These are phyloP conservation scores for Nixonia krombeini DNA, from an alignment of 1,140 invertebrate genomes.

Conservation along the genomic window DNA sequence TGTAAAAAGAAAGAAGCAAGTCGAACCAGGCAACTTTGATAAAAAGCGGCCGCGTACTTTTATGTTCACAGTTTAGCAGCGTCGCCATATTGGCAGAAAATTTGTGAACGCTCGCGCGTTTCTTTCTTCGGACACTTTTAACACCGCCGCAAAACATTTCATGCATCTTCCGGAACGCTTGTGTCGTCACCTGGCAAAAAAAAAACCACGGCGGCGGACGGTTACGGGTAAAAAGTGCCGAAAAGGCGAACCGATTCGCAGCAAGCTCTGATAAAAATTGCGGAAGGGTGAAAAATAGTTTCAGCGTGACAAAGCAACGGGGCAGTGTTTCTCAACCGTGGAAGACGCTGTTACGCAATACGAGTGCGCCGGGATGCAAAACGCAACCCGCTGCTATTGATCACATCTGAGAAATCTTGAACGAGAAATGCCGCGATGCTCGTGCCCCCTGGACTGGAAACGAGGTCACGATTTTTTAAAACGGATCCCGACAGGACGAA, in stretches of 20 bases:
- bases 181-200: too few relatives aligned
- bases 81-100: not conserved
- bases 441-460: not conserved
- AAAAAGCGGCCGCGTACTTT: slow-evolving; percentile 5
- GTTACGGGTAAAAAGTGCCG: too few relatives aligned
- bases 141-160: too few relatives aligned
- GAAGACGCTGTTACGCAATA: too few relatives aligned
- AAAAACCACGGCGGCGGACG: too few relatives aligned
- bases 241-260: too few relatives aligned
- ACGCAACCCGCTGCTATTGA: not conserved
- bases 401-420: not conserved
- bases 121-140: too few relatives aligned
- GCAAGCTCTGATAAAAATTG: too few relatives aligned
- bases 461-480: not conserved
- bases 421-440: too few relatives aligned
- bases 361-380: not conserved
- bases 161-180: too few relatives aligned
- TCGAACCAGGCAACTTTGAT: slow-evolving; percentile 4
- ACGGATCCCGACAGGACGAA: too few relatives aligned
- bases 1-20: not conserved
- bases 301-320: not conserved
- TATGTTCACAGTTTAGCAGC: not conserved
- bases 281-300: not conserved
- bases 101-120: not conserved
- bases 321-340: not conserved